Base-by-base conservation (phyloP, 1,140 invertebrate genomes). In the Brachystomella parvula region DNA sequence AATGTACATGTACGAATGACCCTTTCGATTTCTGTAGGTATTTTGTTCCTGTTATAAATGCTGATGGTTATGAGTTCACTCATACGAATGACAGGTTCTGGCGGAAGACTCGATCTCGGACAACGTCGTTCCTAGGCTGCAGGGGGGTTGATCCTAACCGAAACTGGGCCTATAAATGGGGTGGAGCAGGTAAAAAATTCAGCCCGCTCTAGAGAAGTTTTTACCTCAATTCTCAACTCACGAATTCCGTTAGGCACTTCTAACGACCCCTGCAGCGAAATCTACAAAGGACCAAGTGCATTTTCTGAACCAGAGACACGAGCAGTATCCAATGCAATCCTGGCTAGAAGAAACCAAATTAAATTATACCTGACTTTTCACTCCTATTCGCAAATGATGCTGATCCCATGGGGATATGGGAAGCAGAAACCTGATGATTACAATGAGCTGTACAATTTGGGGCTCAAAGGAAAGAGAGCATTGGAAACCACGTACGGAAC, bases 371-470 rank as follows among this genome's bases (percentile, higher is more conserved):
- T 94, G 29, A 89, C 89, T 1, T 84, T 94, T 71, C 92, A 96
- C 76, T 90, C 90, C 53, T 95, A 94, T 74, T 89, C 89, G 0
- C 90, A 93, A 79, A n/a, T 70, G 79, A 85, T 91, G 74, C 80
- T 94, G 9, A 85, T 89, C 64, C 90, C 90, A 1, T 93, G 89
- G 88, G 89, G 89, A 21, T 89, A 89, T 75, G 87, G 88, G 58
- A 82, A 82, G 64, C 81, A 84, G 44, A 81, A 83, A 73, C 78
- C 85, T 1, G 78, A 82, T 56, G 89, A 92, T 77, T 84, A 89
- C 71, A 78, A 83, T 30, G 87, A 91, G 30, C 77, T 92, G 15
- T 58, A 58, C 66, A 79, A 76, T 24, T 82, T 89, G n/a, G 89
- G 84, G 0, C 83, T 82, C 31, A 83, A 83, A 71, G 88, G 79